These are phyloP conservation scores for Sebastes hubbsi DNA, from an alignment of 2,797 vertebrate genomes.

Conservation along the genomic window DNA sequence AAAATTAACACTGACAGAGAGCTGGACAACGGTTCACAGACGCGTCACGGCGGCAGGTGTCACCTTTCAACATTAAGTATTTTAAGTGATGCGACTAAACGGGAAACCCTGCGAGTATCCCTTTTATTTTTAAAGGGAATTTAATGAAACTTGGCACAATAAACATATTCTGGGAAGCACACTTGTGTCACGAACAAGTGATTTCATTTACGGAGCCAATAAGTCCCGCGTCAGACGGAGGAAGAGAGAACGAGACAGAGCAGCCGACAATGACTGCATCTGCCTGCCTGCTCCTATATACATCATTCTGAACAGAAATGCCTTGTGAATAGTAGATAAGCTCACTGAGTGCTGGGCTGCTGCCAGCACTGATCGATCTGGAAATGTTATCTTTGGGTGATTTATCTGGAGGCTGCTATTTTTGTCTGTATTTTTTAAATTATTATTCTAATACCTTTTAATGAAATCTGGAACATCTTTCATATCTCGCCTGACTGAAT, in stretches of 20 bases:
- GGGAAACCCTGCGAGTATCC: background rate
- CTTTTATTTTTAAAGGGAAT: slow-evolving; percentile 11
- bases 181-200: slow-evolving; percentile 35
- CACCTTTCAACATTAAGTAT: slow-evolving; percentile 24
- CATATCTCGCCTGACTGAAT: slow-evolving; percentile 53
- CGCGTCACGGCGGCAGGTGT: slow-evolving; percentile 24
- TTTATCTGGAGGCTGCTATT: slow-evolving; percentile 62
- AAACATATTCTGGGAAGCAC: slow-evolving; percentile 36
- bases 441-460: slow-evolving; percentile 59
- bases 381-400: slow-evolving; percentile 67
- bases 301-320: slow-evolving; percentile 63
- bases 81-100: slow-evolving; percentile 24
- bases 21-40: slow-evolving; percentile 7
- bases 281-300: slow-evolving; percentile 54
- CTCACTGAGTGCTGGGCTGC: slow-evolving; percentile 42
- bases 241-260: slow-evolving; percentile 49
- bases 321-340: slow-evolving; percentile 57
- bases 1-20: slow-evolving; percentile 27
- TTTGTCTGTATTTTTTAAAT: slow-evolving; percentile 59
- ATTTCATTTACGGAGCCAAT: slow-evolving; percentile 49
- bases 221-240: slow-evolving; percentile 28
- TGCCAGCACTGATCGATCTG: slow-evolving; percentile 71
- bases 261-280: slow-evolving; percentile 54
- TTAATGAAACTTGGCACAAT: slow-evolving; percentile 26
- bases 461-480: slow-evolving; percentile 59